Evolutionary conservation across 2,888 invertebrate genomes (phyloP), one percentile per base, ranked within the genome.

Genomic region (Pinctada fucata): DNA sequence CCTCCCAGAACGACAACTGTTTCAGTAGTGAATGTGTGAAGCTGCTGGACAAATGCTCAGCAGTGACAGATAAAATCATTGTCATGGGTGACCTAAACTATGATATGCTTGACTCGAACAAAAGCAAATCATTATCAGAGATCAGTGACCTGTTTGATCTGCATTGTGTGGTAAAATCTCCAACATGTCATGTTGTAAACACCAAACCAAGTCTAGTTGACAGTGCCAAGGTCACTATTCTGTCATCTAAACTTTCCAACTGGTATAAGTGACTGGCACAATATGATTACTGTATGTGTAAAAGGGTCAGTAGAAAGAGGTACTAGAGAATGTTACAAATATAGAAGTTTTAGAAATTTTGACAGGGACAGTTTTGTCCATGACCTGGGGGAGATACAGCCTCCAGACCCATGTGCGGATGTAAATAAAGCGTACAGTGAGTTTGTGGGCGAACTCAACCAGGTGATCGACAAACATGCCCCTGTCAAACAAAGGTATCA

Each of bases 191-290:
- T 52, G 58, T 52, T 52, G 6, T 52, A 8, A 5, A 8, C 10
- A 10, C 58, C 58, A 52, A 10, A 52, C 58, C 58, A 8, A 52
- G 58, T 10, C 10, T 52, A 52, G 58, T 52, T 52, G 58, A 52
- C 10, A 10, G 58, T 10, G 6, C 58, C 58, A 52, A 52, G 58
- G 58, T 52, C 58, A 10, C 10, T 5, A 8, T 52, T 52, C 10
- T 5, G 10, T 5, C 58, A 52, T 52, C 58, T 52, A 8, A 52
- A 52, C 10, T 52, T 52, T 52, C 5, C 58, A 8, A 52, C 58
- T 52, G 58, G 58, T 52, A 52, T 52, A 52, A 52, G 58, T 52
- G 58, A 52, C 58, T 52, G 58, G 58, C 58, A 52, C 58, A 52
- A 52, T 10, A 52, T 52, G 58, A 10, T 5, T 10, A 52, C 58